phyloP scores from a whole-genome alignment of 2,888 invertebrate genomes.

The Dryomyza anilis region DNA sequence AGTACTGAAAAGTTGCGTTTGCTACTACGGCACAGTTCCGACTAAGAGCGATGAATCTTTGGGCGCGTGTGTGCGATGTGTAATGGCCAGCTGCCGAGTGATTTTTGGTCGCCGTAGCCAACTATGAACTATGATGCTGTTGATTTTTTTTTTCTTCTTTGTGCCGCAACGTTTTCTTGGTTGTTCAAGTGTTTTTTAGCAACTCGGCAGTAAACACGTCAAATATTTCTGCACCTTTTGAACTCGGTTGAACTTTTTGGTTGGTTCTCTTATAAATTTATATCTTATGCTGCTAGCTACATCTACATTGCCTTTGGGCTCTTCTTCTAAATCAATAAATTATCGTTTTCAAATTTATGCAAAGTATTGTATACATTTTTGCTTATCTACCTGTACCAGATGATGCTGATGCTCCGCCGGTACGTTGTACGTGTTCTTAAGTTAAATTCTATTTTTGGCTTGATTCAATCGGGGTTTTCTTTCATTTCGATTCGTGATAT shows the following conservation, averaged over 20 bases:
- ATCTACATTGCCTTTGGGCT: too few relatives aligned
- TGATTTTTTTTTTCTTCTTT: neutral
- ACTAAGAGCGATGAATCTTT: neutral
- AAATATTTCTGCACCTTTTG: neutral
- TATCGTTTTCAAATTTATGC: neutral
- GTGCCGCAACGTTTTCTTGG: neutral
- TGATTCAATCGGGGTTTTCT: too few relatives aligned
- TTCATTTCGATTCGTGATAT: too few relatives aligned
- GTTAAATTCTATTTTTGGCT: too few relatives aligned
- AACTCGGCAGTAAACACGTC: constrained; percentile 9
- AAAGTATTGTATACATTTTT: neutral
- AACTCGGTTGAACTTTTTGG: constrained; percentile 8
- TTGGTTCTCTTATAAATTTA: neutral
- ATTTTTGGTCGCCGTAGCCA: too few relatives aligned
- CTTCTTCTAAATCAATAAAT: neutral
- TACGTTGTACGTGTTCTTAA: too few relatives aligned
- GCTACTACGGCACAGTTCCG: neutral
- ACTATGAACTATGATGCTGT: too few relatives aligned
- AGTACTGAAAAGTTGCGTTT: neutral
- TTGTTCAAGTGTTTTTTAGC: too few relatives aligned
- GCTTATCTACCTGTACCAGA: too few relatives aligned
- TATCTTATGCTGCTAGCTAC: too few relatives aligned
- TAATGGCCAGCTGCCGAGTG: too few relatives aligned
- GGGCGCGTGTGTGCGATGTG: neutral
- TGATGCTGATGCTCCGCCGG: too few relatives aligned